phyloP scores from a whole-genome alignment of 2,113 vertebrate genomes.

The Chrysochloris asiatica region DNA sequence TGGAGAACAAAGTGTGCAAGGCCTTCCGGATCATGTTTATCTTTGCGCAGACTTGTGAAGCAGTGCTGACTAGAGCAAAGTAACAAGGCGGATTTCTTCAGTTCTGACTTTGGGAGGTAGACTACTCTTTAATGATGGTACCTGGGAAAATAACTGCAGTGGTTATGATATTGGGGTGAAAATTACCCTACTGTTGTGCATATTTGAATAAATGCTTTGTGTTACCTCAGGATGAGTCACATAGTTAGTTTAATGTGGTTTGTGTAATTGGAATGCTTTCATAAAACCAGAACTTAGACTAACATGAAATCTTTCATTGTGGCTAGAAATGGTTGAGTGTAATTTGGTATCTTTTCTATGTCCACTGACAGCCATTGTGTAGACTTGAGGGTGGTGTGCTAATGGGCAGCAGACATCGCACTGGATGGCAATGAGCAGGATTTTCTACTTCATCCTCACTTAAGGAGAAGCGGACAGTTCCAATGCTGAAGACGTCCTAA shows the following conservation, averaged over 20 bases:
- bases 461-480: not conserved
- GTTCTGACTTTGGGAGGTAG: not conserved
- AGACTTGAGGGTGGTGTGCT: not conserved
- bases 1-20: constrained; percentile 25
- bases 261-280: not conserved
- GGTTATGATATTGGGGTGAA: not conserved
- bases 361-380: not conserved
- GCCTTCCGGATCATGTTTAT: constrained; percentile 29
- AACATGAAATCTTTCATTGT: not conserved
- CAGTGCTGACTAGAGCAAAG: constrained; percentile 43
- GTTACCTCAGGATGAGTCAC: not conserved
- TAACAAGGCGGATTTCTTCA: not conserved
- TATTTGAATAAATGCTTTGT: not conserved
- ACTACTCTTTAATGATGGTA: not conserved
- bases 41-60: constrained; percentile 45
- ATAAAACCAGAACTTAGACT: not conserved
- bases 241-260: not conserved
- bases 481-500: not conserved
- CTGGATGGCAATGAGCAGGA: not conserved
- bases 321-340: not conserved
- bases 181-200: not conserved
- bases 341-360: not conserved
- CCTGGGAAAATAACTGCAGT: not conserved
- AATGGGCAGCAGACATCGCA: not conserved
- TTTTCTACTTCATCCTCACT: not conserved